Percentiles rank a stretch among this genome's conserved stretches.
phyloP scores from a whole-genome alignment of 2,113 vertebrate species.

The Paramormyrops kingsleyae region DNA sequence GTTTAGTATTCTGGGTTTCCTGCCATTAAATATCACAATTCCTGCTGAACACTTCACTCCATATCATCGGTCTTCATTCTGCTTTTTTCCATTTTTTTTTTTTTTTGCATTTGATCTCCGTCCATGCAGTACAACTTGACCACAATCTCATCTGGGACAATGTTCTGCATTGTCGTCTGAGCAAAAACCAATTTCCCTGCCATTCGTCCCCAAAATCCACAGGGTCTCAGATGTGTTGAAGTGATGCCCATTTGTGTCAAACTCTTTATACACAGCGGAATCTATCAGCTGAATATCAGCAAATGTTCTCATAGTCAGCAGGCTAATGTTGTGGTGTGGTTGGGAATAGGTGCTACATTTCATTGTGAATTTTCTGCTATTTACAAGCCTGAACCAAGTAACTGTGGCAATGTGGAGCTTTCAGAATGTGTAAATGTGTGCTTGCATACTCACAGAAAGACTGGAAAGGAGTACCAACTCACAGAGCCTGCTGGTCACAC shows the following conservation, averaged over 20 bases:
- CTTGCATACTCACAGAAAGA: neutral
- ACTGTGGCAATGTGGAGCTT: neutral
- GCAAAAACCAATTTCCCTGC: constrained; percentile 8
- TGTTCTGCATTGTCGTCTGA: neutral
- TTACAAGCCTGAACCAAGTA: neutral
- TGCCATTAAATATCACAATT: neutral
- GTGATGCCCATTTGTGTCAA: neutral
- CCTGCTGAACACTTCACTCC: neutral
- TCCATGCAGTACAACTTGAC: neutral
- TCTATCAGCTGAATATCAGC: constrained; percentile 2
- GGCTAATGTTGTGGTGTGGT: neutral
- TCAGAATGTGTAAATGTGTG: neutral
- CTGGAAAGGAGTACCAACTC: neutral
- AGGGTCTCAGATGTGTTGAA: neutral
- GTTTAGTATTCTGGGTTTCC: neutral
- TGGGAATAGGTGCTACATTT: neutral
- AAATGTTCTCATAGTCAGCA: neutral
- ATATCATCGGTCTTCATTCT: neutral
- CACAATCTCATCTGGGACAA: constrained; percentile 10
- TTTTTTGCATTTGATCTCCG: neutral
- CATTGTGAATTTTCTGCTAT: neutral
- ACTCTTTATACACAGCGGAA: constrained; percentile 1
- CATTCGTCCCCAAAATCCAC: neutral
- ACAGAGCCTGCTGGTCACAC: neutral
- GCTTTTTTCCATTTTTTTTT: neutral